Percentiles rank a stretch among this genome's conserved stretches.
Conservation (phyloP, 2,113 vertebrate species). For the Phrynosoma blainvillii region DNA sequence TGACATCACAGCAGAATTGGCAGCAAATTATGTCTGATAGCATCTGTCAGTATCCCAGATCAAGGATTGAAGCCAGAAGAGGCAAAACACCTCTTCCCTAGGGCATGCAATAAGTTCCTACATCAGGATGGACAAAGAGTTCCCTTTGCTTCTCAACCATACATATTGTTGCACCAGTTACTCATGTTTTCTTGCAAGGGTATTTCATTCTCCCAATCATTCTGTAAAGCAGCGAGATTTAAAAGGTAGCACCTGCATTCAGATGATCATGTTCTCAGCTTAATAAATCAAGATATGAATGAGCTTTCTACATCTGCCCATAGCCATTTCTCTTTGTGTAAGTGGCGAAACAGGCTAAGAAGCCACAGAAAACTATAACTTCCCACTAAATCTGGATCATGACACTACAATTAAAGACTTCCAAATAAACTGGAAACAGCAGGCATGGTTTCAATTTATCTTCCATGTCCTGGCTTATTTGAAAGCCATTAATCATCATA, state of each 20-base stretch:
- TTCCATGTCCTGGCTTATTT: not conserved
- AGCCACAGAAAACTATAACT: not conserved
- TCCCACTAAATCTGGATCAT: not conserved
- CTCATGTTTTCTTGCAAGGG: not conserved
- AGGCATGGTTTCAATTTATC: not conserved
- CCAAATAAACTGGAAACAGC: not conserved
- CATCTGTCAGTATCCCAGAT: too few species aligned
- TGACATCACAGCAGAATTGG: too few species aligned
- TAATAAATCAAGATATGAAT: not conserved
- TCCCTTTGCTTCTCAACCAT: not conserved
- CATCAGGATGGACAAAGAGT: not conserved
- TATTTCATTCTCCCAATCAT: not conserved
- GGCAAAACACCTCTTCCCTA: too few species aligned
- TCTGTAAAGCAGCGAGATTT: too few species aligned
- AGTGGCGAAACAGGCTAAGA: not conserved
- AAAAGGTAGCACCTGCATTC: not conserved
- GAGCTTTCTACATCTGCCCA: not conserved
- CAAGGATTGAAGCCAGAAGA: too few species aligned
- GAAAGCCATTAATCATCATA: not conserved
- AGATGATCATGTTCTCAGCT: not conserved
- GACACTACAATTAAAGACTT: not conserved
- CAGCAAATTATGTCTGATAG: too few species aligned
- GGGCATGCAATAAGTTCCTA: not conserved
- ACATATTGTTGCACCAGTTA: not conserved
- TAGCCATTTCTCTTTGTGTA: not conserved